Base-by-base conservation (phyloP, 2,797 vertebrate genomes). In the Thaleichthys pacificus region DNA sequence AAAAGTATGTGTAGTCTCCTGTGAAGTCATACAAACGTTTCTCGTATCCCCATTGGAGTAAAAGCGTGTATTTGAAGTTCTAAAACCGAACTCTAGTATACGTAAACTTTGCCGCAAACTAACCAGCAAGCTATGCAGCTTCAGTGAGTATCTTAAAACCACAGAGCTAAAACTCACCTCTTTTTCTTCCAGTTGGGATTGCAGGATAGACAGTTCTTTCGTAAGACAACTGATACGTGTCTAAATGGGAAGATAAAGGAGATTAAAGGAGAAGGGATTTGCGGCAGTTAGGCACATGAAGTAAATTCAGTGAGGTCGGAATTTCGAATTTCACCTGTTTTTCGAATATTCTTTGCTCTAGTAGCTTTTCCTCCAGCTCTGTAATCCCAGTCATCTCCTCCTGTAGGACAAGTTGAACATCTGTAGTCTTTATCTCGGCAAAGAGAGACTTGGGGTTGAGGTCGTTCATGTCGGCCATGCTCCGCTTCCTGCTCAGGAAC, bases 311-410 rank as follows among this genome's bases (percentile, higher is more conserved):
- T 56, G 3, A 17, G 15, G 19, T 0, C 15, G 19, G 15, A 56
- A 17, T 56, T 19, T 54, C 5, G 3, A 0, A 54, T 14, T 67
- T 79, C 73, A 92, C 93, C 90, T 85, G 82, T 28, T 84, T 38
- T 6, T 5, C 26, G 1, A 61, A 54, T 0, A 86, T 71, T 51
- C 11, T 61, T 72, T 77, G 65, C 80, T 83, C 9, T 3, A 77
- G 24, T 1, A 75, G 4, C 69, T 61, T 72, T 35, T 69, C 77
- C 75, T 80, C 9, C 24, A 86, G 66, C 47, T 3, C 49, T 22
- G 32, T 3, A 0, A 91, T 9, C 24, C 79, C 60, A 0, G 1
- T 5, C 21, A 9, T 82, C 76, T 85, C 86, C 73, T 85, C 21
- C 0, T 71, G 3, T 2, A 78, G 9, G 14, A 74, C 72, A 0